Base-by-base conservation (phyloP, 2,113 vertebrate genomes). In the Crypturellus undulatus region DNA sequence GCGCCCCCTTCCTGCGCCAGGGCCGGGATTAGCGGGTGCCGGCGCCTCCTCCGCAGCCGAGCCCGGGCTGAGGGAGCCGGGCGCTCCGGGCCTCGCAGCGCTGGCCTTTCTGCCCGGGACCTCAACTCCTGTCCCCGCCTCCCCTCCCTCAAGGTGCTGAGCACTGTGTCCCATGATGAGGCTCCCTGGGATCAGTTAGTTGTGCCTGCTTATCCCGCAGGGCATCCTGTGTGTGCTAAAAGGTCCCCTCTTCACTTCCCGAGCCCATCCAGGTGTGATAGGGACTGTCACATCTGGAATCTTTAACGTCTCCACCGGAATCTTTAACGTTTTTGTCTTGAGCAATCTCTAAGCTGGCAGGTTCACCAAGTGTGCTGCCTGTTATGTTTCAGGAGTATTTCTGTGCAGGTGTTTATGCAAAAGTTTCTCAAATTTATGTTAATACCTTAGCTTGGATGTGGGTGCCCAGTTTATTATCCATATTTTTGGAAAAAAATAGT, bases 161-260 rank as follows among this genome's bases (percentile, higher is more conserved):
- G 25, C 2, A 12, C 32, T 12, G 4, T 71, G 1, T 64, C 26
- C 8, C 34, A 38, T 52, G 32, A 9, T 10, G 32, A 4, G 49
- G 49, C 30, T 26, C 21, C 47, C 22, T 28, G 3, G 2, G 26
- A 10, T 70, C 38, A 36, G 12, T 4, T 25, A 26, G 9, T 49
- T 30, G 0, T 14, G 26, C 11, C 12, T 42, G 0, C 18, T 67
- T 17, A 1, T 12, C 4, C 5, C 32, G 2, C 32, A 16, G 7
- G 43, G 32, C 54, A 85, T 32, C 7, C 17, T 21, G 26, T 89
- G 70, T 79, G 43, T 2, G 0, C 38, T 3, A 10, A 40, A 40
- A 32, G 13, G 3, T 16, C 38, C 52, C 13, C 12, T 9, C 73
- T 34, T 20, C 15, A 26, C n/a, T 56, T 81, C 25, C 28, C 32